Evolutionary conservation across 2,888 invertebrate genomes (phyloP).

Genomic region (Nowickia ferox): DNA sequence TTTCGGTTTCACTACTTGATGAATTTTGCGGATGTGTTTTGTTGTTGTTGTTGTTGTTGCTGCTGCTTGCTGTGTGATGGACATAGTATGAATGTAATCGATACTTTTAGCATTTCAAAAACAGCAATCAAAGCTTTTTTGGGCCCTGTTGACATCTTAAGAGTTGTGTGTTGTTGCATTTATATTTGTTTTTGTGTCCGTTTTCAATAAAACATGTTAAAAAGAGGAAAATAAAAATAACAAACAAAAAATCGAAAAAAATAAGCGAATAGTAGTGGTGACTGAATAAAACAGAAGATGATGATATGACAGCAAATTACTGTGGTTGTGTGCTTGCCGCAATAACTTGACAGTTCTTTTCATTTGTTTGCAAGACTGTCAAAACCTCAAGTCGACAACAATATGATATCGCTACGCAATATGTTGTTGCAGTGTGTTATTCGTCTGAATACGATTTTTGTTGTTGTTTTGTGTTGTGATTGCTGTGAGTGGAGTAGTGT

Average conservation of each 20-base stretch:
- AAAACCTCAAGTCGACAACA: conserved; percentile 72
- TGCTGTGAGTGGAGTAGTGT: conserved; percentile 63
- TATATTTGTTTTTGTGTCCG: conserved; percentile 42
- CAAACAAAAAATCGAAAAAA: conserved; percentile 3
- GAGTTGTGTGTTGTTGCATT: conserved; percentile 50
- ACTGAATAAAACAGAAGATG: conserved; percentile 69
- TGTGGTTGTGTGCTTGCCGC: conserved; percentile 72
- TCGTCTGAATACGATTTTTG: neutral
- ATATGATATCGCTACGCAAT: conserved; percentile 70
- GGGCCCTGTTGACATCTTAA: conserved; percentile 60
- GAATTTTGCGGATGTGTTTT: conserved; percentile 34
- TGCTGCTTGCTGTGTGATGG: conserved; percentile 9
- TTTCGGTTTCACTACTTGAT: conserved; percentile 45
- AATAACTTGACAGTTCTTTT: conserved; percentile 75
- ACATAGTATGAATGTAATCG: conserved; percentile 62
- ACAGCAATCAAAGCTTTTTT: conserved; percentile 50
- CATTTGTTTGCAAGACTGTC: conserved; percentile 75
- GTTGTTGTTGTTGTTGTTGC: neutral
- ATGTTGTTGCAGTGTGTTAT: neutral
- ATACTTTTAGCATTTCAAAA: conserved; percentile 67
- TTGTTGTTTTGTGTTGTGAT: conserved; percentile 44
- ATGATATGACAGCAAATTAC: conserved; percentile 75
- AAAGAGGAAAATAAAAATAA: conserved; percentile 13
- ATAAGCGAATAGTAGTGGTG: conserved; percentile 29
- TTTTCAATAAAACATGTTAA: conserved; percentile 45